Evolutionary conservation across 2,797 vertebrate species (phyloP), one percentile per base, ranked within the genome.

Genomic region (Heterohyrax brucei): DNA sequence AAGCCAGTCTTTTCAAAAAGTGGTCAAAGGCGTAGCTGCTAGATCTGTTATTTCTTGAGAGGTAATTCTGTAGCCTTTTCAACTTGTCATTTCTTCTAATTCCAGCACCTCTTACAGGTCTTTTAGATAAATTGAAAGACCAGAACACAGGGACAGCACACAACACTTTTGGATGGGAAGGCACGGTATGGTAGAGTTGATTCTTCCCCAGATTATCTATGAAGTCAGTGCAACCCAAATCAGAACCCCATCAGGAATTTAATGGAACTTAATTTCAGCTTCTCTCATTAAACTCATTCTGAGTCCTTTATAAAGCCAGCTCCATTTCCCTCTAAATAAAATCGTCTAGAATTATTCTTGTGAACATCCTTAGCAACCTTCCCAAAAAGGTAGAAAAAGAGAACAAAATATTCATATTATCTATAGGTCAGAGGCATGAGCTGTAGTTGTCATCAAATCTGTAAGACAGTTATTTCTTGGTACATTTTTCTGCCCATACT

Each of bases 1-100:
- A 94, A 96, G 73, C 33, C 73, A 85, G 46, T 92, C 53, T 70
- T 96, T 97, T 96, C 16, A 75, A 96, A 96, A 95, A 76, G 39
- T 70, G 22, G 22, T 66, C 61, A 87, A 89, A 64, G 33, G 16
- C 33, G n/a, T 78, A 50, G 8, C 46, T 68, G 14, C 61, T 80
- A 83, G 50, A 94, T 89, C 24, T 70, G 7, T 59, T 77, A 39
- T 76, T 84, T 89, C 96, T 87, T 76, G 24, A 92, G 26, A 87
- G 94, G 78, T 78, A 3, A 82, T 87, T 91, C 3, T 90, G 89
- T 89, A 26, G 28, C 87, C 21, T 92, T 92, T 92, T 93, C 56
- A 75, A 92, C 90, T 70, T 73, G 72, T 10, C 5, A 62, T 48
- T 94, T 91, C 26, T 95, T 96, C 91, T 87, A 56, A 77, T 81